Evolutionary conservation across 2,888 invertebrate genomes (phyloP).

Genomic region (Orgyia antiqua): DNA sequence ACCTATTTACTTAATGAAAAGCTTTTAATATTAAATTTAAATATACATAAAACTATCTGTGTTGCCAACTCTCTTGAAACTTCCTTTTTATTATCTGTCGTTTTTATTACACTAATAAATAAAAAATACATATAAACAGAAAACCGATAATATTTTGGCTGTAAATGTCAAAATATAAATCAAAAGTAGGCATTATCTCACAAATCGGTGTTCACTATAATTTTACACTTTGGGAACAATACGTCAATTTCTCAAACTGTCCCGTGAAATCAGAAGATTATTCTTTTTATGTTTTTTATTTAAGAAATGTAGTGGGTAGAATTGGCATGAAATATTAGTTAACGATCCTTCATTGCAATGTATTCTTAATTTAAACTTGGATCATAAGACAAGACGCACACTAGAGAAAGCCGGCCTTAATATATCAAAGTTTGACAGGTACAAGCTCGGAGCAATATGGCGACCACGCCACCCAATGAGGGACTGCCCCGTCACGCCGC

Average conservation of each 20-base stretch:
- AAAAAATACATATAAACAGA: constrained; percentile 47
- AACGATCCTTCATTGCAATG: constrained; percentile 27
- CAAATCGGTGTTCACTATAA: constrained; percentile 45
- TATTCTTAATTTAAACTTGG: constrained; percentile 52
- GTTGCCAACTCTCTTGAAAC: constrained; percentile 18
- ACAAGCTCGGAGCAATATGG: constrained; percentile 76
- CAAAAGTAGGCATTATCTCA: constrained; percentile 45
- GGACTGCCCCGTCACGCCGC: constrained; percentile 67
- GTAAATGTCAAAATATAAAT: constrained; percentile 67
- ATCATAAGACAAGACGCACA: constrained; percentile 68
- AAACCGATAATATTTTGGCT: constrained; percentile 53
- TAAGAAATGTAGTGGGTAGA: constrained; percentile 5
- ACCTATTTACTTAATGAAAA: no score
- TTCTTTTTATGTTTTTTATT: constrained; percentile 15
- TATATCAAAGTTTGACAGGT: constrained; percentile 77
- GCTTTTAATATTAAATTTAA: no score
- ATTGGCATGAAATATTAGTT: constrained; percentile 7
- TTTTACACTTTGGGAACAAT: constrained; percentile 65
- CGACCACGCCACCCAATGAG: constrained; percentile 76
- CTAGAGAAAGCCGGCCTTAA: constrained; percentile 67
- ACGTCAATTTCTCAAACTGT: constrained; percentile 50
- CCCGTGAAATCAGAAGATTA: constrained; percentile 42
- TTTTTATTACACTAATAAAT: constrained; percentile 64
- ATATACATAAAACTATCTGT: constrained; percentile 4
- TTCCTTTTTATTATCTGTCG: constrained; percentile 41